Evolutionary conservation across 2,113 vertebrate genomes (phyloP), one percentile per base, ranked within the genome.

Genomic region (Brevimyrus niger): DNA sequence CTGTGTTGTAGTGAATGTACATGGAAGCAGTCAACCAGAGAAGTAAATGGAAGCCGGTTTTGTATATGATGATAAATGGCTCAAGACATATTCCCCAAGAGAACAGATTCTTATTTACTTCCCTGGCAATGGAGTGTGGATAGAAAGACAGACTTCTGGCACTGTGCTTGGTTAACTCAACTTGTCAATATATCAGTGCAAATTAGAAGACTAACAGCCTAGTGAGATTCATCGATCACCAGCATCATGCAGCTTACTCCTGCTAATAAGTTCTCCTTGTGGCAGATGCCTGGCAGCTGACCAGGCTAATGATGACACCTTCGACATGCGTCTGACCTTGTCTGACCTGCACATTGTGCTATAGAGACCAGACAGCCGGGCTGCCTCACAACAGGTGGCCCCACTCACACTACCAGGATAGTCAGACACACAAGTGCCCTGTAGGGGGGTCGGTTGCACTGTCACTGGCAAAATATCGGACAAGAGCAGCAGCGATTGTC

Each of bases 381-480:
- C n/a, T 9, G 92, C 92, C 92, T 42, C 92, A 89, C 90, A 19
- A 91, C 92, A 93, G 91, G 94, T 92, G 93, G 91, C 92, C 94
- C 83, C 58, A 86, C 91, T 93, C 93, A 91, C 92, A 90, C 48
- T 90, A 87, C 86, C 86, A 91, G 89, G 35, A 80, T 80, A 80
- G 31, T 80, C 73, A 80, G 73, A 80, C 35, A 42, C 35, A 80
- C 35, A 80, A 80, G 35, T 15, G 35, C 48, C 82, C 82, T 48
- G 42, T 21, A 19, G 10, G 82, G 82, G 82, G 82, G 23, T 86
- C 85, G 53, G 31, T 51, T 13, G 48, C 11, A 47, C 44, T 47
- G 44, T 47, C 21, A 84, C 21, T 23, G 82, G 82, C 21, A 84
- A 47, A 11, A 46, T 87, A 21, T 87, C 19, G 50, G 82, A 84